Base-by-base conservation (phyloP, 2,888 invertebrate species). In the Andrena praecox region DNA sequence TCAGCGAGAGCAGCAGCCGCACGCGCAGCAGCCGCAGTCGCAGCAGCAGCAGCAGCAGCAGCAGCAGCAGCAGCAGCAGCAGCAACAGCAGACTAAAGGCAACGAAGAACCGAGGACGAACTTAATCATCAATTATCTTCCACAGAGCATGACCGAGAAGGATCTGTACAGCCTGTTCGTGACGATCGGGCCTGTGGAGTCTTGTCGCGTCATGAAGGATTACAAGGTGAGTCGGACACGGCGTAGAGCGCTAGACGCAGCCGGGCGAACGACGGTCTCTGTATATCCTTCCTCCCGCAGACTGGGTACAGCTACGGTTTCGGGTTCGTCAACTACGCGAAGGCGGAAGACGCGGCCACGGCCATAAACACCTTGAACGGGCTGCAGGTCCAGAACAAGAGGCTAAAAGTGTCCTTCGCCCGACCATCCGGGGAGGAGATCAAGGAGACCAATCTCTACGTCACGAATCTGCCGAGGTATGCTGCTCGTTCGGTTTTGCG, bases 291-390 rank as follows among this genome's bases (percentile, higher is more conserved):
- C 83, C 80, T 86, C 86, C 76, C 64, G 24, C 95, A 97, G 96
- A 98, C 98, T 94, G 98, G 98, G 67, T 99, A 99, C 95, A 98
- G 98, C 94, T 99, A 97, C 94, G 99, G 99, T 59, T 99, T 98
- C 94, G 99, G 98, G 56, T 99, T 99, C 94, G 98, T 99, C 63
- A 98, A 99, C 94, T 99, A 97, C 94, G 96, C 96, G 72, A 96
- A 96, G 79, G 97, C 97, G 85, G 97, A 97, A 92, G 98, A 98
- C 94, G 98, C 99, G 52, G 94, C 96, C 74, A 96, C 97, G 89
- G 99, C 99, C 66, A 98, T 99, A 86, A 96, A 96, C 90, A 96
- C 97, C 60, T 95, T 98, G 91, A 98, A 99, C 94, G 98, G 98
- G 48, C 96, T 97, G 87, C 97, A 97, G 94, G 96, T 98, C 89